Evolutionary conservation across 2,113 vertebrate genomes (phyloP).

Genomic region (Choloepus hoffmanni): DNA sequence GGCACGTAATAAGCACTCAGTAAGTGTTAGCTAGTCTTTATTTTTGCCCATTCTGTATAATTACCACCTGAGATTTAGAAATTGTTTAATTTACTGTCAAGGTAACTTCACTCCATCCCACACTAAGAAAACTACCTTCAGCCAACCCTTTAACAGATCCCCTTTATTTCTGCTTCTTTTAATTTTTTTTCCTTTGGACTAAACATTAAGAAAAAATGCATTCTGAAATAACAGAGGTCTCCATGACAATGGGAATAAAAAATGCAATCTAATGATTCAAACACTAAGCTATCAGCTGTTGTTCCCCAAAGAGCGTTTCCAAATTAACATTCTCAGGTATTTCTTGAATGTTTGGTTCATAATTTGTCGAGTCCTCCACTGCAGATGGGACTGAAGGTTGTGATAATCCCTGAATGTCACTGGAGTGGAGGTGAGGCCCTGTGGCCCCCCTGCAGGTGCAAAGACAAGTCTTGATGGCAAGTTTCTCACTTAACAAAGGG

Average conservation of each 20-base stretch:
- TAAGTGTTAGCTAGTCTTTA: neutral
- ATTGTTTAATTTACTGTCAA: neutral
- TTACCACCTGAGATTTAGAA: neutral
- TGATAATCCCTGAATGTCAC: too few species aligned
- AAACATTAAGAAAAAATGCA: neutral
- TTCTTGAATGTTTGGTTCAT: neutral
- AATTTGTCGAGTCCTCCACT: neutral
- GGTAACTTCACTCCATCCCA: neutral
- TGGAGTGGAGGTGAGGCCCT: neutral
- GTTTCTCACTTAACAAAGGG: neutral
- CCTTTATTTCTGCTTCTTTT: neutral
- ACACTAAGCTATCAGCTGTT: neutral
- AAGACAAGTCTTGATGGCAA: neutral
- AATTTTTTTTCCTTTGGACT: conserved; percentile 17
- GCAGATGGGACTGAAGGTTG: neutral
- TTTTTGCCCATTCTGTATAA: neutral
- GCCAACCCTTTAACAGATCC: neutral
- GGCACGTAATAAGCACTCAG: neutral
- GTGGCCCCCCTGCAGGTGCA: neutral
- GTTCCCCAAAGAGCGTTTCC: neutral
- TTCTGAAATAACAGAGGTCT: neutral
- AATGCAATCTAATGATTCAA: neutral
- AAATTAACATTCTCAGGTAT: neutral
- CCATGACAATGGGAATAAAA: neutral
- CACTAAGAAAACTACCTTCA: neutral